Base-by-base conservation (phyloP, 2,113 vertebrate genomes). In the Mesitornis unicolor region DNA sequence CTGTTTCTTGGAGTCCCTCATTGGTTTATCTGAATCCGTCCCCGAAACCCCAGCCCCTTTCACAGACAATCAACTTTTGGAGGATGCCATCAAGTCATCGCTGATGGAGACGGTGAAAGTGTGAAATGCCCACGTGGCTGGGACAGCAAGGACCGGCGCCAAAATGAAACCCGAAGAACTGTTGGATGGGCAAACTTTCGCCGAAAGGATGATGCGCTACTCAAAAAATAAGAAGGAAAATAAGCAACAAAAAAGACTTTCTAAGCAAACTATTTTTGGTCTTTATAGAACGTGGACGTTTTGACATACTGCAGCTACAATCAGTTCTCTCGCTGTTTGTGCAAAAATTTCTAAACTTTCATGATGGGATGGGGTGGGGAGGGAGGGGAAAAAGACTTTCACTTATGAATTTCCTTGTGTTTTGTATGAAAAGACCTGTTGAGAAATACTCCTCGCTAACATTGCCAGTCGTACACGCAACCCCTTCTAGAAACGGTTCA, bases 1-100 rank as follows among this genome's bases (percentile, higher is more conserved):
- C 47, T 99, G 99, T 96, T 98, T 99, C 91, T 97, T 99, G 92
- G 99, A 99, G 96, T 99, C 99, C 10, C 98, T 99, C 80, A 98
- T 99, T 10, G 99, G 99, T 93, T 97, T 99, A 85, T 98, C 99
- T 0, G 99, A 99, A 97, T 99, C 99, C 0, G 96, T 98, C 71
- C 98, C 98, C 0, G 99, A 99, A 90, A 98, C 98, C 77, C 98
- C 98, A 0, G 97, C 98, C 60, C 98, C 99, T 82, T 99, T 99
- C 95, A 98, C 98, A 53, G 99, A 99, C 97, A 98, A 99, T 99
- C 99, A 99, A 51, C 98, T 99, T 97, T 98, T 99, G 91, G 99
- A 99, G 97, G 99, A 99, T 82, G 97, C 98, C 95, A 98, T 99
- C 96, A 98, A 98, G 38, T 98, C 98, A 7, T 98, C 99, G 1